Evolutionary conservation across 2,113 vertebrate genomes (phyloP).

Genomic region (Ovis aries): ARS-UI_Ramb_v3.0 NC_056055.1:33140501-33141000

Average conservation of each 20-base stretch:
- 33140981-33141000: neutral
- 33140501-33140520: neutral
- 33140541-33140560: neutral
- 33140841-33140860: neutral
- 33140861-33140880: neutral
- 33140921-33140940: neutral
- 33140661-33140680: neutral
- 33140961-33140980: neutral
- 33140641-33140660: neutral
- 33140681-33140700: neutral
- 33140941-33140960: too few relatives aligned
- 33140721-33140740: neutral
- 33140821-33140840: neutral
- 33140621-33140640: neutral
- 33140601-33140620: neutral
- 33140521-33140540: neutral
- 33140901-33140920: neutral
- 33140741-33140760: neutral
- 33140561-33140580: neutral
- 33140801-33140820: neutral
- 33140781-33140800: neutral
- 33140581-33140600: neutral
- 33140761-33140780: neutral
- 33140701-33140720: neutral
- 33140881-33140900: neutral